phyloP scores from a whole-genome alignment of 2,888 invertebrate genomes.

The Pocota personata region DNA sequence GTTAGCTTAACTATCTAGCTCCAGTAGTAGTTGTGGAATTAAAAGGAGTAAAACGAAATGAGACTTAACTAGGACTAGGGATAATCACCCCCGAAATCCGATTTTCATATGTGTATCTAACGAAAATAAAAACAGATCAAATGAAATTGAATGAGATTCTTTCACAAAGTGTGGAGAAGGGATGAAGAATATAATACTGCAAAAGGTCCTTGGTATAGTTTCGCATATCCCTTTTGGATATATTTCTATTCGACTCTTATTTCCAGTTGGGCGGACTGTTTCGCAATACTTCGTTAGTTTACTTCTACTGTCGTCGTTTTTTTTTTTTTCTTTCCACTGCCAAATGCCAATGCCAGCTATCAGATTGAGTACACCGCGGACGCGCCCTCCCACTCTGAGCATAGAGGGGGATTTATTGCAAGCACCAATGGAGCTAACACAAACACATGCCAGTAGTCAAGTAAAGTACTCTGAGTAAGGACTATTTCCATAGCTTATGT shows the following conservation, averaged over 20 bases:
- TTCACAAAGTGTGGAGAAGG: not conserved
- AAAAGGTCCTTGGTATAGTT: constrained; percentile 25
- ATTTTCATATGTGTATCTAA: constrained; percentile 71
- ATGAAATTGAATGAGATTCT: constrained; percentile 68
- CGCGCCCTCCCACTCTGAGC: not conserved
- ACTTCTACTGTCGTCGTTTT: constrained; percentile 11
- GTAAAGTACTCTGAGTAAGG: constrained; percentile 1
- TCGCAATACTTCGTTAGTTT: constrained; percentile 47
- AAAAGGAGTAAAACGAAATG: constrained; percentile 50
- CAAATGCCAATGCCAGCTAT: constrained; percentile 52
- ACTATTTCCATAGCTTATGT: constrained; percentile 19
- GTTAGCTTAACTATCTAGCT: not conserved
- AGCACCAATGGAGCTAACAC: constrained; percentile 17
- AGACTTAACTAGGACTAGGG: constrained; percentile 68
- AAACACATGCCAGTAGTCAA: constrained; percentile 22
- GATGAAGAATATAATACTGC: not conserved
- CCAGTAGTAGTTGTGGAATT: constrained; percentile 26
- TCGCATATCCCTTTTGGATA: constrained; percentile 33
- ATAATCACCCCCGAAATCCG: constrained; percentile 71
- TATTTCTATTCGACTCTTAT: constrained; percentile 31
- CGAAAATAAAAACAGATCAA: constrained; percentile 71
- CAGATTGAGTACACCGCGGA: constrained; percentile 50
- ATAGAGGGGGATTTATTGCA: constrained; percentile 33
- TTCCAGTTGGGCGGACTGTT: constrained; percentile 56
- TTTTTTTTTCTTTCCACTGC: constrained; percentile 38